Evolutionary conservation across 1,140 invertebrate genomes (phyloP).

Genomic region (Brachionus rotundiformis): DNA sequence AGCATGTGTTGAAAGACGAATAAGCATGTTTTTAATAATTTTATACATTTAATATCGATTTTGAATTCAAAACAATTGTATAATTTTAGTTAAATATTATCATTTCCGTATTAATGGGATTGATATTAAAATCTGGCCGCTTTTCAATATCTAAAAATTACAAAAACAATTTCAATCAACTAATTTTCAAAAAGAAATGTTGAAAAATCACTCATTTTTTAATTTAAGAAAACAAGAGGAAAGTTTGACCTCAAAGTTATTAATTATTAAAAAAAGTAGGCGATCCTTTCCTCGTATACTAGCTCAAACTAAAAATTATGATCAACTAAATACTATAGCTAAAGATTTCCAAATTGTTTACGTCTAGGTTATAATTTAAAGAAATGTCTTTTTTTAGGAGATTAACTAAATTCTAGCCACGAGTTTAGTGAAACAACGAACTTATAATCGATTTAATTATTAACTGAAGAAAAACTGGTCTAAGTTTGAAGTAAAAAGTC

Average conservation of each 20-base stretch:
- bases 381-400: slow-evolving; percentile 24
- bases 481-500: neutral
- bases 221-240: no score
- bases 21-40: neutral
- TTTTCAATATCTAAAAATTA: neutral
- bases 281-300: no score
- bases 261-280: no score
- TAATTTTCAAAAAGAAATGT: no score
- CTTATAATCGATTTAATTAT: neutral
- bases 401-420: slow-evolving; percentile 10
- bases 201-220: no score
- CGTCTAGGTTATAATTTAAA: slow-evolving; percentile 13
- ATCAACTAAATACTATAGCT: no score
- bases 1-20: neutral
- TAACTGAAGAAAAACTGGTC: neutral
- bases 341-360: slow-evolving; percentile 21
- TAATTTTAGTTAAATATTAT: neutral
- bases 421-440: neutral
- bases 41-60: neutral
- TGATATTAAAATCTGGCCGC: neutral
- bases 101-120: neutral
- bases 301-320: no score
- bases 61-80: neutral
- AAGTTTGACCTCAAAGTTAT: no score
- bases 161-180: neutral